Base-by-base conservation (phyloP, 2,888 invertebrate genomes). In the Hypsopygia costalis region DNA sequence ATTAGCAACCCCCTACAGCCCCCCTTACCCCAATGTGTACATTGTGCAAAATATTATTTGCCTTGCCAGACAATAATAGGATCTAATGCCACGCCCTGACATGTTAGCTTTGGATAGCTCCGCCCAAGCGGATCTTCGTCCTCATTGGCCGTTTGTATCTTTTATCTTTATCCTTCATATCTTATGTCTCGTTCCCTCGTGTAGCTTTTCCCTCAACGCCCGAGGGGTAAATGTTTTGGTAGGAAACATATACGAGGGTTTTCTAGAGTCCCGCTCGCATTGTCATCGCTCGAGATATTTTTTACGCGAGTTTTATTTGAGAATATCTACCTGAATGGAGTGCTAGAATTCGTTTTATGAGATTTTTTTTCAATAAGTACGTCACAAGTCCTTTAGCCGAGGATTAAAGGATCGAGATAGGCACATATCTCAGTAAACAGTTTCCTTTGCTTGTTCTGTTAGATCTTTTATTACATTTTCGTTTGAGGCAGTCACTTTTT, bases 1-100 rank as follows among this genome's bases (percentile, higher is more conserved):
- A 88, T 88, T 88, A 88, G 88, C 85, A 78, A 69, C 64, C 70
- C 76, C 73, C 69, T 69, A 69, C 51, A 62, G 65, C 71, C 71
- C 79, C 75, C 69, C 65, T 69, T 72, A 75, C 63, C 74, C 83
- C 90, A 91, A 90, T 92, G 91, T 91, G 90, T 92, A 92, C 91
- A 91, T 91, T 92, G 91, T 91, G 90, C 91, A 91, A 90, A 92
- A 92, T 92, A 92, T 91, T 92, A 92, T 92, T 92, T 92, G 92
- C 91, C 90, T 91, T 91, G 89, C 91, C 89, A 90, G 88, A 88
- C 86, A 86, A 87, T 89, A 88, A 82, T 90, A 81, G 83, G 85
- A 87, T 86, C 82, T 82, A 79, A 64, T 73, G 85, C 82, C 78
- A 72, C 87, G 83, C 87, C 86, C 82, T 88, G 90, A 89, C 89